A percentile compares a stretch with the other conserved stretches of the same genome.
Evolutionary conservation across 2,113 vertebrate genomes (phyloP).

Genomic region (Leptodactylus fuscus): DNA sequence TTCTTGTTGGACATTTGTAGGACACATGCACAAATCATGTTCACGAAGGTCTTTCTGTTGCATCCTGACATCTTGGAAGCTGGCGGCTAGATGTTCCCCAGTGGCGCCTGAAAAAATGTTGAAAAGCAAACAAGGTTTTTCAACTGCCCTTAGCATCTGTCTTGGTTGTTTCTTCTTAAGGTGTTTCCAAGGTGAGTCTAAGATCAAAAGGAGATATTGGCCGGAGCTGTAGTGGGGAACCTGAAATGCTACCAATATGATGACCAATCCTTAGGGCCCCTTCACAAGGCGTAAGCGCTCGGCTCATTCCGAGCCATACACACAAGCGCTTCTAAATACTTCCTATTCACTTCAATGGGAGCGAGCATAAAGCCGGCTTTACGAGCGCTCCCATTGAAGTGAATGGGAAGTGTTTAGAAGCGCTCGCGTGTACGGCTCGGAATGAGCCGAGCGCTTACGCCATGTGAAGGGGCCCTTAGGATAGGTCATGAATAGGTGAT

Average conservation of each 20-base stretch:
- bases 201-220: background rate
- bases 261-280: too few relatives aligned
- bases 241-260: background rate
- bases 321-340: too few relatives aligned
- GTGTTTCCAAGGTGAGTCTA: background rate
- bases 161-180: background rate
- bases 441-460: too few relatives aligned
- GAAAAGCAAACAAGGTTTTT: background rate
- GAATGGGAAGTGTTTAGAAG: too few relatives aligned
- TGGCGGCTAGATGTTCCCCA: background rate
- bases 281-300: too few relatives aligned
- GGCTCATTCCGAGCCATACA: too few relatives aligned
- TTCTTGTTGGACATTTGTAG: slow-evolving; percentile 7
- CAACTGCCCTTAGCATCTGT: background rate
- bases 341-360: too few relatives aligned
- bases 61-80: background rate
- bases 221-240: background rate
- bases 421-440: too few relatives aligned
- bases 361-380: too few relatives aligned
- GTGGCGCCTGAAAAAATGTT: background rate
- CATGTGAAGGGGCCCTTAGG: too few relatives aligned
- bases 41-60: background rate
- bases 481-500: too few relatives aligned
- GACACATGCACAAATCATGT: slow-evolving; percentile 1
- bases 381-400: too few relatives aligned